Base-by-base conservation (phyloP, 2,113 vertebrate species). In the Vulpes vulpes region DNA sequence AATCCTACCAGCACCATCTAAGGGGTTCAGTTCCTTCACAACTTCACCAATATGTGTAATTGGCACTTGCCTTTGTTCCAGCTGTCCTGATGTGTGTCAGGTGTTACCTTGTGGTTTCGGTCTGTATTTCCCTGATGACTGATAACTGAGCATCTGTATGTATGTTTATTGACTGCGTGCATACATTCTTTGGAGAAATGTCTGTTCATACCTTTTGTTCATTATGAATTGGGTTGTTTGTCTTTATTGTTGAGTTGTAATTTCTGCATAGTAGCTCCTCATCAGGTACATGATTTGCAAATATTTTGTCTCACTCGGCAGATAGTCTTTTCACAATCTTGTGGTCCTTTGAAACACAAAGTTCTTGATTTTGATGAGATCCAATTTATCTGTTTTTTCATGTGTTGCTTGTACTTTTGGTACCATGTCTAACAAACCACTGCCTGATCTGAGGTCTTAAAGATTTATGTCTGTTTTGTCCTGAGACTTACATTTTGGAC, bases 361-460 rank as follows among this genome's bases (percentile, higher is more conserved):
- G 12, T 80, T 83, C 93, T 83, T 51, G 27, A 60, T 87, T 96
- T 94, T 71, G 17, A 87, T 91, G 22, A 88, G 79, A 43, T 95
- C 14, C 7, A 64, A 0, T 49, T 92, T 93, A 69, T 32, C 12
- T 73, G 0, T 51, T 78, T 76, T 51, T 53, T 81, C 49, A 23
- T 87, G 65, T 38, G 69, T 23, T 62, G 23, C 86, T 38, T 74
- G 8, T 93, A 43, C 60, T 88, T 96, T 94, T 55, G 76, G 51
- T 16, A 57, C 64, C 55, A 7, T 51, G 15, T 43, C 30, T 78
- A 60, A 89, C 53, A 86, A 65, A 71, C 38, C 15, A 10, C 84
- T 86, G 11, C 19, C 38, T 92, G 27, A 74, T 53, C 22, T 7
- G 62, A 8, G 5, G 7, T 78, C 89, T 85, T 65, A 25, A 85